Conservation (phyloP, 2,888 invertebrate genomes). For the Drosophila melanosoma region DNA sequence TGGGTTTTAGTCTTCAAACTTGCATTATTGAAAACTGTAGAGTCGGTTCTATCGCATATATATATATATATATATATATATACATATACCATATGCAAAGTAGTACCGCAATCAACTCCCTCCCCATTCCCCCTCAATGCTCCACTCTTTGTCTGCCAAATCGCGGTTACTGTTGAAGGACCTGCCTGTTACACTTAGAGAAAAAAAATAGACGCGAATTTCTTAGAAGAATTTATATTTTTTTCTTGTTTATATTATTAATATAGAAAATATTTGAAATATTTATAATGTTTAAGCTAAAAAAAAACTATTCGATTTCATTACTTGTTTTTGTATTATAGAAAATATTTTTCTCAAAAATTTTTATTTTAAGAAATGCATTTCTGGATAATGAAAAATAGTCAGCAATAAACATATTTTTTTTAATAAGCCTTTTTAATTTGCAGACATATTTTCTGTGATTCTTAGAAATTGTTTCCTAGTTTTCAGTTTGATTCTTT, state of each 20-base stretch:
- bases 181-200: neutral
- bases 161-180: conserved; percentile 32
- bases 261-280: neutral
- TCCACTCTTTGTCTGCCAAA: conserved; percentile 10
- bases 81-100: conserved; percentile 41
- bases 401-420: too few species aligned
- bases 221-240: neutral
- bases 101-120: neutral
- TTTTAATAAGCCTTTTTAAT: neutral
- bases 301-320: too few species aligned
- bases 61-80: neutral
- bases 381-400: too few species aligned
- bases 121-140: neutral
- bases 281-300: too few species aligned
- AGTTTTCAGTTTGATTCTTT: neutral
- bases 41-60: conserved; percentile 16
- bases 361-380: too few species aligned
- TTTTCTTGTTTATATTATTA: neutral
- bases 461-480: neutral
- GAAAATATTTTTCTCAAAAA: too few species aligned
- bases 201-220: neutral
- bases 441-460: neutral
- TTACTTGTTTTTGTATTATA: too few species aligned
- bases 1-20: conserved; percentile 53
- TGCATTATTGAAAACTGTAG: conserved; percentile 74